A percentile compares a stretch with the other conserved stretches of the same genome.
Evolutionary conservation across 2,888 invertebrate species (phyloP).

Genomic region (Oscheius myriophilus): DNA sequence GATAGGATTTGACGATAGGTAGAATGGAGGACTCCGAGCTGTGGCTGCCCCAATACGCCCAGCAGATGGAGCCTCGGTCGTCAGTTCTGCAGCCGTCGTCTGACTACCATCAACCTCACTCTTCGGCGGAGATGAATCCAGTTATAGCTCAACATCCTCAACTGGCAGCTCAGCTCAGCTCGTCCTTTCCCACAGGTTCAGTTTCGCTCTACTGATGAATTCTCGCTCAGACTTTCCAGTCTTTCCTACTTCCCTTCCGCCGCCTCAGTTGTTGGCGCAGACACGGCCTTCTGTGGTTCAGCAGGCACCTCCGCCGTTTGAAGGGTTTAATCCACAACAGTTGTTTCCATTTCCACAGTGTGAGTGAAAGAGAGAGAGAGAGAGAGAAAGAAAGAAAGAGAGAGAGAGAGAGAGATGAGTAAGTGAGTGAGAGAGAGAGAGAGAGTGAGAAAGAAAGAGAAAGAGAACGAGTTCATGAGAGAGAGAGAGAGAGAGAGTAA

Average conservation of each 20-base stretch:
- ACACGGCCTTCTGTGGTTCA: constrained; percentile 10
- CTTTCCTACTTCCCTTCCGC: background rate
- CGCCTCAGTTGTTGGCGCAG: background rate
- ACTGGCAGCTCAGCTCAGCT: constrained; percentile 9
- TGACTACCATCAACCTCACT: background rate
- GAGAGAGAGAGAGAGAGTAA: too few species aligned
- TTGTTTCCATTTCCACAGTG: constrained; percentile 10
- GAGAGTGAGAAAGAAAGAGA: too few species aligned
- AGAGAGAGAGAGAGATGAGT: background rate
- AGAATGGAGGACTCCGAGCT: constrained; percentile 6
- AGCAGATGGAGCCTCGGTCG: constrained; percentile 1
- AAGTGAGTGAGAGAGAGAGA: background rate
- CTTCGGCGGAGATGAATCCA: background rate
- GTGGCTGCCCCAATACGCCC: constrained; percentile 2
- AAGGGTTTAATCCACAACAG: background rate
- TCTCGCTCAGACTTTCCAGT: background rate
- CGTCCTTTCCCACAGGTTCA: too few species aligned
- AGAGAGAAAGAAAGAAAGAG: too few species aligned
- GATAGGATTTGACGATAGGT: too few species aligned
- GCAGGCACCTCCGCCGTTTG: background rate
- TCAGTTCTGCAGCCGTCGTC: constrained; percentile 1
- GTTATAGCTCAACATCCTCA: constrained; percentile 10
- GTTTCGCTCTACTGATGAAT: background rate
- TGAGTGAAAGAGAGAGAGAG: background rate
- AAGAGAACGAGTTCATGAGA: too few species aligned